Evolutionary conservation across 1,140 invertebrate genomes (phyloP).

Genomic region (Nymphalis io): DNA sequence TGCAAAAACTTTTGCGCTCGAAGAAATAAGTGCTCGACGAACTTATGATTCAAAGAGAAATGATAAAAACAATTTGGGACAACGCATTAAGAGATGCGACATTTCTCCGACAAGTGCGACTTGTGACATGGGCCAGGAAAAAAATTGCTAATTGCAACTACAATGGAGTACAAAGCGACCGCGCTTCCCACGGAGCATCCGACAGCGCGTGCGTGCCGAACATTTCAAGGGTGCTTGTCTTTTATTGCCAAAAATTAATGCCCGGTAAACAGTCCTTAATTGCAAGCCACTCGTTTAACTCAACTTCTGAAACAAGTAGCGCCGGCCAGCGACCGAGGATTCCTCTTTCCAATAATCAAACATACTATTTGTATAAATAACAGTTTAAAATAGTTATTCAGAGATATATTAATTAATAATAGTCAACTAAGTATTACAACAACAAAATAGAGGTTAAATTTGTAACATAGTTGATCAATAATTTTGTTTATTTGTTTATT

Average conservation of each 20-base stretch:
- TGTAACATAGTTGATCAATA: not conserved
- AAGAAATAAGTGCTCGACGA: conserved; percentile 27
- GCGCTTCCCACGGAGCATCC: conserved; percentile 76
- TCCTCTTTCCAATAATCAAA: conserved; percentile 16
- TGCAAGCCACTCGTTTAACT: conserved; percentile 40
- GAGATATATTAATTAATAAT: not conserved
- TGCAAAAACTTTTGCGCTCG: conserved; percentile 24
- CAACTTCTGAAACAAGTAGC: conserved; percentile 30
- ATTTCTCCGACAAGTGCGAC: conserved; percentile 67
- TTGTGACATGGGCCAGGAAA: conserved; percentile 57
- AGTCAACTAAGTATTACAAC: not conserved
- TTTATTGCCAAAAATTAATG: conserved; percentile 81
- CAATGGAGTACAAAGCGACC: conserved; percentile 74
- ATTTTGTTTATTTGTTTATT: too few relatives aligned
- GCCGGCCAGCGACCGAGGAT: conserved; percentile 19
- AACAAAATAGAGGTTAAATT: not conserved
- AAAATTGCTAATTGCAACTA: conserved; percentile 75
- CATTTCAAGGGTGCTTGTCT: conserved; percentile 70
- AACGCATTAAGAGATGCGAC: conserved; percentile 67
- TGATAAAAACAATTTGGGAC: conserved; percentile 67
- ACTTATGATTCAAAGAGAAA: conserved; percentile 52
- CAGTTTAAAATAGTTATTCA: not conserved
- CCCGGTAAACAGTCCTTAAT: conserved; percentile 75
- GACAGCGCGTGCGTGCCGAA: conserved; percentile 61
- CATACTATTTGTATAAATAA: not conserved